These are phyloP conservation scores for Trichopoda pennipes DNA, from an alignment of 2,888 invertebrate genomes.

Conservation along the genomic window DNA sequence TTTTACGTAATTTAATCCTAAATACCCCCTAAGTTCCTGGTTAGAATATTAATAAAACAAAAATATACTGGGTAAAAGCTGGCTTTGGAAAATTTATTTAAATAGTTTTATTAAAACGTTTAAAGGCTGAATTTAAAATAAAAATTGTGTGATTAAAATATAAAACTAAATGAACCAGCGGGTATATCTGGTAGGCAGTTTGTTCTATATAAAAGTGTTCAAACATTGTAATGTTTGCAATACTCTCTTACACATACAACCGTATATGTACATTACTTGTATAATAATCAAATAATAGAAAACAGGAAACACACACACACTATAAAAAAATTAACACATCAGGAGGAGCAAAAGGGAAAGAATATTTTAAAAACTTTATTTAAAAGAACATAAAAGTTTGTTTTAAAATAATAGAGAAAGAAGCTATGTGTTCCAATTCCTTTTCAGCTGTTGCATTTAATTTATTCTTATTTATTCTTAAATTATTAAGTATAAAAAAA, in stretches of 20 bases:
- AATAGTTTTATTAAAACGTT: background rate
- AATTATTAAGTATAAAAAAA: slow-evolving; percentile 13
- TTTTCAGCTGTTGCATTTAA: slow-evolving; percentile 63
- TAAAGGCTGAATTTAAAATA: too few species aligned
- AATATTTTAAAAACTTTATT: slow-evolving; percentile 2
- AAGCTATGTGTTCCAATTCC: slow-evolving; percentile 62
- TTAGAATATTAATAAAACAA: too few species aligned
- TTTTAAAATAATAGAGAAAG: slow-evolving; percentile 16
- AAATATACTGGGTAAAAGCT: too few species aligned
- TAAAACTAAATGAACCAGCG: background rate
- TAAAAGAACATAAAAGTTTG: slow-evolving; percentile 36
- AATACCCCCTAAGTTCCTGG: background rate
- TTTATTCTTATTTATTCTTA: slow-evolving; percentile 60
- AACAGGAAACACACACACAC: slow-evolving; percentile 10
- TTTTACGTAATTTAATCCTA: background rate
- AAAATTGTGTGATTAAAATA: too few species aligned
- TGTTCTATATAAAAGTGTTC: too few species aligned
- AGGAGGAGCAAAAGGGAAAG: background rate
- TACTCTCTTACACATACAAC: background rate
- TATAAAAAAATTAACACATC: slow-evolving; percentile 16
- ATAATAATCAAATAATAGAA: slow-evolving; percentile 50
- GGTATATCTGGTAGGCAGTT: background rate
- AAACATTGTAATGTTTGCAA: too few species aligned
- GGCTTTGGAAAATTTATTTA: background rate
- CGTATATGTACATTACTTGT: background rate